Evolutionary conservation across 2,888 invertebrate species (phyloP).

Genomic region (Ceriagrion tenellum): DNA sequence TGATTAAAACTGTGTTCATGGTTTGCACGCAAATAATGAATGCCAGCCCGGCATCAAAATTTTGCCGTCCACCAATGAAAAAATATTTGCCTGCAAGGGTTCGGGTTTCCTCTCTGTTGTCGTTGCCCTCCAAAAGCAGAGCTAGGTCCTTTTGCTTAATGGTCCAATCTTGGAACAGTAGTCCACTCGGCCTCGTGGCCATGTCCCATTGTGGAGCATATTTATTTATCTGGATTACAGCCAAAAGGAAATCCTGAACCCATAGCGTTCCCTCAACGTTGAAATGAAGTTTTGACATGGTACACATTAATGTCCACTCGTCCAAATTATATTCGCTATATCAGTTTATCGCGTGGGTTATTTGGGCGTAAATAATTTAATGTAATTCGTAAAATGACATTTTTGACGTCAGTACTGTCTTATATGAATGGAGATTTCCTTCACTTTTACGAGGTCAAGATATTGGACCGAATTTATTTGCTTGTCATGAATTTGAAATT

Average conservation of each 20-base stretch:
- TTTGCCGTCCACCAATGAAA: too few relatives aligned
- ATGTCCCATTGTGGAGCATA: not conserved
- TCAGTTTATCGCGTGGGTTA: not conserved
- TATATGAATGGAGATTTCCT: too few relatives aligned
- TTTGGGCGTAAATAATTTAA: not conserved
- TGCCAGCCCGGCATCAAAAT: too few relatives aligned
- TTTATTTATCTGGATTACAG: slow-evolving; percentile 2
- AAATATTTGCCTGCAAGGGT: too few relatives aligned
- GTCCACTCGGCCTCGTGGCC: not conserved
- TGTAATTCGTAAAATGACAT: too few relatives aligned
- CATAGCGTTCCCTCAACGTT: not conserved
- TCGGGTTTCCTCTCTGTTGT: not conserved
- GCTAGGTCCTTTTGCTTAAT: not conserved
- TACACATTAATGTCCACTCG: not conserved
- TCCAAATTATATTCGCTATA: not conserved
- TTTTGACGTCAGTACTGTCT: too few relatives aligned
- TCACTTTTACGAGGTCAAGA: too few relatives aligned
- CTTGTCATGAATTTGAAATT: too few relatives aligned
- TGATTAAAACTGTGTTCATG: too few relatives aligned
- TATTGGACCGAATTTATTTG: too few relatives aligned
- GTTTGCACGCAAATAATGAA: too few relatives aligned
- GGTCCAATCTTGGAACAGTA: not conserved
- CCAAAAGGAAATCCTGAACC: not conserved
- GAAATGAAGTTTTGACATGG: not conserved
- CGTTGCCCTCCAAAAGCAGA: not conserved